phyloP scores from a whole-genome alignment of 2,888 invertebrate genomes.

The Agapostemon virescens region DNA sequence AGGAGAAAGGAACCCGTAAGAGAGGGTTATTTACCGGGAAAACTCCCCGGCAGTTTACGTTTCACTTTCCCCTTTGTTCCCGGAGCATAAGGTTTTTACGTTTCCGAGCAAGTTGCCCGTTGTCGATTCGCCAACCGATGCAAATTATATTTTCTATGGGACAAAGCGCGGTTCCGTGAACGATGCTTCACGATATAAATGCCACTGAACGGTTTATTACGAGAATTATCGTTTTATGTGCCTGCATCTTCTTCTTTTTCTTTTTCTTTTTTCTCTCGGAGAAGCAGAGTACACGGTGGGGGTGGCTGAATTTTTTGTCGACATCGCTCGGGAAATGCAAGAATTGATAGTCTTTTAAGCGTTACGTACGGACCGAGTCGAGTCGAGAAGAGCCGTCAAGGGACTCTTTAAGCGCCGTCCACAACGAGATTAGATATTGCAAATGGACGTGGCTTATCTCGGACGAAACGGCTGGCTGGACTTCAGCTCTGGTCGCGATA shows the following conservation, averaged over 20 bases:
- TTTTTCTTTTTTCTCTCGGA: no score
- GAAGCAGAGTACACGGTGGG: background rate
- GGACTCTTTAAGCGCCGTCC: conserved; percentile 58
- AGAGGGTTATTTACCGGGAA: conserved; percentile 53
- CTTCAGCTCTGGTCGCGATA: conserved; percentile 56
- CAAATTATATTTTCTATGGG: conserved; percentile 33
- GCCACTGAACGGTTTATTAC: conserved; percentile 12
- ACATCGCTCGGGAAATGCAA: conserved; percentile 25
- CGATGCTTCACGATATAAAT: conserved; percentile 26
- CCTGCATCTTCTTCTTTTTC: background rate
- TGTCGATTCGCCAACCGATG: background rate
- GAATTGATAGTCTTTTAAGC: conserved; percentile 27
- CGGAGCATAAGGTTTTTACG: conserved; percentile 31
- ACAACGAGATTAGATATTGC: conserved; percentile 74
- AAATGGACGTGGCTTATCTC: conserved; percentile 72
- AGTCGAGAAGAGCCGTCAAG: conserved; percentile 47
- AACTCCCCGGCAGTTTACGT: conserved; percentile 46
- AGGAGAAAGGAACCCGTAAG: conserved; percentile 37
- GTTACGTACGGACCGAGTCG: conserved; percentile 23
- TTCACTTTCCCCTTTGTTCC: conserved; percentile 44
- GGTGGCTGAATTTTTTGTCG: background rate
- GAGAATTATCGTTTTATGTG: conserved; percentile 10
- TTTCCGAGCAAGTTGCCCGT: conserved; percentile 13
- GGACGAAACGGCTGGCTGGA: conserved; percentile 59
- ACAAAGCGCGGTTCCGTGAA: conserved; percentile 7